A percentile compares a stretch with the other conserved stretches of the same genome.
Evolutionary conservation across 2,797 vertebrate genomes (phyloP).

Genomic region (Sebastes aleutianus): DNA sequence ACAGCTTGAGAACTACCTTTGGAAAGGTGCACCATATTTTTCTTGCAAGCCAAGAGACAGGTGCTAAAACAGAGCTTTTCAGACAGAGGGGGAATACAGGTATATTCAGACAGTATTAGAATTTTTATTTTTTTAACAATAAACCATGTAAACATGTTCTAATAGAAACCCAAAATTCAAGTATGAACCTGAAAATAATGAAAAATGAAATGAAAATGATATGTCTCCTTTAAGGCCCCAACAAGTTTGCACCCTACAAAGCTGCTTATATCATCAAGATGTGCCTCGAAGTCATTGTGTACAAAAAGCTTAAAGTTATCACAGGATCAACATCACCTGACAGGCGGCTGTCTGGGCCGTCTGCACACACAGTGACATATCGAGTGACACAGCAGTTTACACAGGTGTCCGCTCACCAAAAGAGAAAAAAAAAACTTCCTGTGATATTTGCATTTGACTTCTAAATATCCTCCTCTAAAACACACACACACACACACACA

Average conservation of each 20-base stretch:
- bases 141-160: too few relatives aligned
- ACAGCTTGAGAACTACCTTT: too few relatives aligned
- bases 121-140: too few relatives aligned
- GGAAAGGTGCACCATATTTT: too few relatives aligned
- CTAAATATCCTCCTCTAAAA: constrained; percentile 52
- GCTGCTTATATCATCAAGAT: constrained; percentile 25
- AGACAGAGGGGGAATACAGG: too few relatives aligned
- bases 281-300: constrained; percentile 27
- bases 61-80: too few relatives aligned
- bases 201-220: not conserved
- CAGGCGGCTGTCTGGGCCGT: constrained; percentile 31
- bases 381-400: constrained; percentile 67
- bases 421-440: constrained; percentile 46
- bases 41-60: too few relatives aligned
- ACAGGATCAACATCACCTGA: constrained; percentile 43
- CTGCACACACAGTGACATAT: constrained; percentile 17
- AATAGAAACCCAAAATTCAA: too few relatives aligned
- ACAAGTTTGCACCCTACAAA: constrained; percentile 8
- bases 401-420: constrained; percentile 64
- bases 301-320: constrained; percentile 37
- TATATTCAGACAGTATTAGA: too few relatives aligned
- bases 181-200: too few relatives aligned
- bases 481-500: not conserved
- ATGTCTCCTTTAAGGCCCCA: not conserved
- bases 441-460: constrained; percentile 74